Conservation (phyloP, 35 echinoderm and acorn worm species). For the Strongylocentrotus purpuratus region DNA sequence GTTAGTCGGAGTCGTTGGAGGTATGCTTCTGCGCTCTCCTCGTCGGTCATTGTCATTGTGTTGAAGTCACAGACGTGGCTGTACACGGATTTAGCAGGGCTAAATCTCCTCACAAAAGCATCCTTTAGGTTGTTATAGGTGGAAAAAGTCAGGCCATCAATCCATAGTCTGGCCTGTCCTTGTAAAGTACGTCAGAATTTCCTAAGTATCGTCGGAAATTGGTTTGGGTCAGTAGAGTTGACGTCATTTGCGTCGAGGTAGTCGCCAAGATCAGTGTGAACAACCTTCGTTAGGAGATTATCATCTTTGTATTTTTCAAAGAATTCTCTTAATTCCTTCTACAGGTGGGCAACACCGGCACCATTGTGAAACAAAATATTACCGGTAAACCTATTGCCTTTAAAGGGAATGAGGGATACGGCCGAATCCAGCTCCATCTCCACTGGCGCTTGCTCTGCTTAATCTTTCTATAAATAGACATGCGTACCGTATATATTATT, state of each 20-base stretch:
- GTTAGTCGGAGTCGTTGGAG: conserved; percentile 35
- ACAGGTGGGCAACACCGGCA: neutral
- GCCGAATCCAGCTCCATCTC: no score
- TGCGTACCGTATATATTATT: no score
- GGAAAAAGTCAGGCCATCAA: neutral
- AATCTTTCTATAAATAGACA: no score
- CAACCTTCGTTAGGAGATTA: conserved; percentile 50
- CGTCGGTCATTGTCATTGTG: neutral
- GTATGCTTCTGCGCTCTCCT: neutral
- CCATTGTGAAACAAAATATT: conserved; percentile 39
- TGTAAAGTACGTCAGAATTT: conserved; percentile 10
- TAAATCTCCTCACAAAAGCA: neutral
- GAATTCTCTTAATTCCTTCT: neutral
- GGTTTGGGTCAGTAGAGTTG: neutral
- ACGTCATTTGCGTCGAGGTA: neutral
- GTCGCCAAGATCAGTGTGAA: conserved; percentile 50
- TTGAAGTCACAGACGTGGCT: neutral
- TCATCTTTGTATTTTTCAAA: conserved; percentile 1
- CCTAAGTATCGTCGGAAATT: neutral
- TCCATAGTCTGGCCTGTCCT: conserved; percentile 40
- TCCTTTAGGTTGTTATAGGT: neutral
- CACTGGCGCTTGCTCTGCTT: no score
- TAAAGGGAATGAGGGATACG: neutral
- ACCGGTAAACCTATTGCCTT: conserved; percentile 21
- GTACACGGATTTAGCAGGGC: neutral